A percentile compares a stretch with the other conserved stretches of the same genome.
Conservation (phyloP, 1,140 invertebrate genomes). For the Pseudomyrmex sp. region DNA sequence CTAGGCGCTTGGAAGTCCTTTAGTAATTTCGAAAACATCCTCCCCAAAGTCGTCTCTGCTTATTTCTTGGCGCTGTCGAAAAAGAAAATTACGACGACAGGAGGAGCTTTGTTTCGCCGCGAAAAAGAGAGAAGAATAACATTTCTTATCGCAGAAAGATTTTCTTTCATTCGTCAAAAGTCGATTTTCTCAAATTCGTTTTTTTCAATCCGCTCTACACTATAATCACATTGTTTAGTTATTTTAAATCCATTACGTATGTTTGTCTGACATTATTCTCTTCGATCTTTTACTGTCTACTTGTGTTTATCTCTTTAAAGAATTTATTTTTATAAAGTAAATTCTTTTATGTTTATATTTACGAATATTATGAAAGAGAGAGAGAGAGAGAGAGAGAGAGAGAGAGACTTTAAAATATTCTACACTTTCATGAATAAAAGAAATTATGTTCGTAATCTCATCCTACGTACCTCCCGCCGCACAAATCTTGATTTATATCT, state of each 20-base stretch:
- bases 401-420: too few species aligned
- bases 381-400: too few species aligned
- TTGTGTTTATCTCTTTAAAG: background rate
- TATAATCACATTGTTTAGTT: slow-evolving; percentile 27
- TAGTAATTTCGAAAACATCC: slow-evolving; percentile 46
- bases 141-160: slow-evolving; percentile 33
- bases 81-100: slow-evolving; percentile 30
- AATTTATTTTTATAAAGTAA: background rate
- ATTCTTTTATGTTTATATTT: background rate
- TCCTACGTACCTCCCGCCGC: background rate
- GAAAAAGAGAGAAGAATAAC: slow-evolving; percentile 2
- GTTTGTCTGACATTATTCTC: background rate
- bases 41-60: slow-evolving; percentile 41
- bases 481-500: slow-evolving; percentile 43
- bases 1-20: slow-evolving; percentile 61
- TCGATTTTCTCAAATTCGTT: slow-evolving; percentile 41
- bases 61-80: slow-evolving; percentile 35
- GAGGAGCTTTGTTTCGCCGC: slow-evolving; percentile 45
- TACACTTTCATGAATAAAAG: background rate
- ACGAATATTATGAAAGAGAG: background rate
- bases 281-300: slow-evolving; percentile 5
- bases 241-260: background rate
- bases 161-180: background rate
- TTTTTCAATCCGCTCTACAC: slow-evolving; percentile 4
- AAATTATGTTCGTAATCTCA: slow-evolving; percentile 31